phyloP scores from a whole-genome alignment of 30 jellyfish, hydroid and myxozoan species.

The Catostylus mosaicus region DNA sequence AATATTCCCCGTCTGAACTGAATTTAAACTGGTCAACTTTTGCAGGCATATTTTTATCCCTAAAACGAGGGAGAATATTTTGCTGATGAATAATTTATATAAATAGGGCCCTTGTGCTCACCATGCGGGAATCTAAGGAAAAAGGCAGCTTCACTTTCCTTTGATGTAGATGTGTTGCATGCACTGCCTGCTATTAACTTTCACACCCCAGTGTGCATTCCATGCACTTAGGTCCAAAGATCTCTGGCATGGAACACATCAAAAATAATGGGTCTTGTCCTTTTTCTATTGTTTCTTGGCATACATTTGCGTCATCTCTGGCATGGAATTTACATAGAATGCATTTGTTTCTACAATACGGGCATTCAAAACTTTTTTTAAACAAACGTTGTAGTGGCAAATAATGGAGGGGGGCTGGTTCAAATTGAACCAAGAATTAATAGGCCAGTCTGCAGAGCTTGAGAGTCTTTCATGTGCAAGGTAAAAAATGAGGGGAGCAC shows the following conservation, averaged over 20 bases:
- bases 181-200: background rate
- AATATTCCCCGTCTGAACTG: constrained; percentile 20
- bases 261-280: background rate
- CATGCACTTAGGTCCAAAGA: background rate
- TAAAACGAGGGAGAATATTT: background rate
- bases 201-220: background rate
- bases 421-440: background rate
- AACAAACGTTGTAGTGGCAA: background rate
- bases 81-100: too few relatives aligned
- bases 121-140: background rate
- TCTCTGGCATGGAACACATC: background rate
- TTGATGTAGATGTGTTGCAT: background rate
- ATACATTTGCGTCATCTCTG: too few relatives aligned
- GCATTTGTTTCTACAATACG: background rate
- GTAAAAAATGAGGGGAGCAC: too few relatives aligned
- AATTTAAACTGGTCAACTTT: constrained; percentile 57
- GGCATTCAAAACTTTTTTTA: background rate
- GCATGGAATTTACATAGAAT: background rate
- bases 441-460: too few relatives aligned
- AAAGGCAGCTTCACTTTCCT: background rate
- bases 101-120: too few relatives aligned
- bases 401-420: background rate
- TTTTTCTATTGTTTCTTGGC: too few relatives aligned
- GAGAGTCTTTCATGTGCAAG: too few relatives aligned
- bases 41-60: constrained; percentile 59